A percentile compares a stretch with the other conserved stretches of the same genome.
Evolutionary conservation across 2,113 vertebrate genomes (phyloP).

Genomic region (Peromyscus californicus): DNA sequence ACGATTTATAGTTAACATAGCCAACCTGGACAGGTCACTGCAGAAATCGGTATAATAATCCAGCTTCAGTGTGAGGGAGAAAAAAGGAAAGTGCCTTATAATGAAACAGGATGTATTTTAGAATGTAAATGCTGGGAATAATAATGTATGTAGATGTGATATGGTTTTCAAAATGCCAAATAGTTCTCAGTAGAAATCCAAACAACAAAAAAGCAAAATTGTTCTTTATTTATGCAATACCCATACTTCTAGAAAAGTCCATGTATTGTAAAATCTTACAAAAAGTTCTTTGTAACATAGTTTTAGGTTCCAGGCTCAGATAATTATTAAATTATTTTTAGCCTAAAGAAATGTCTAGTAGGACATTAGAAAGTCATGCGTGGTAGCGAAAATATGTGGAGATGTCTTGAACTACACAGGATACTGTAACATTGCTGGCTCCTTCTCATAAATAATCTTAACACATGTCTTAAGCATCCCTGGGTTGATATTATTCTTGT

Average conservation of each 20-base stretch:
- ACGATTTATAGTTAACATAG: constrained; percentile 6
- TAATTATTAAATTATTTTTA: not conserved
- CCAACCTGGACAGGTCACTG: not conserved
- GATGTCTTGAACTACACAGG: not conserved
- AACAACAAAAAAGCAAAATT: not conserved
- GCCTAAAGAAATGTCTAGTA: not conserved
- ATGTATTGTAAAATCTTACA: constrained; percentile 7
- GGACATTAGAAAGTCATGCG: not conserved
- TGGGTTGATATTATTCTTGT: not conserved
- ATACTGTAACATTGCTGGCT: not conserved
- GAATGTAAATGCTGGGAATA: not conserved
- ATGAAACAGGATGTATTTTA: constrained; percentile 1
- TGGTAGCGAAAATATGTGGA: not conserved
- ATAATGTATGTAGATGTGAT: constrained; percentile 16
- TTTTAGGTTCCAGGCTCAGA: not conserved
- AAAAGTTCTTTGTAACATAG: not conserved
- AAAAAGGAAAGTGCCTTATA: constrained; percentile 1
- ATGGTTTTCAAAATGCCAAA: constrained; percentile 33
- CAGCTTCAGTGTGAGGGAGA: constrained; percentile 15
- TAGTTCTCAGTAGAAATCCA: not conserved
- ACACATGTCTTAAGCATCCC: not conserved
- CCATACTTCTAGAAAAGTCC: constrained; percentile 21
- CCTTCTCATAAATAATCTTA: not conserved
- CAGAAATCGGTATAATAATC: not conserved
- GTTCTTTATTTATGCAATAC: not conserved